Evolutionary conservation across 53 echinoderm and acorn worm genomes (phyloP), one percentile per base, ranked within the genome.

Genomic region (Actinopyga echinites): DNA sequence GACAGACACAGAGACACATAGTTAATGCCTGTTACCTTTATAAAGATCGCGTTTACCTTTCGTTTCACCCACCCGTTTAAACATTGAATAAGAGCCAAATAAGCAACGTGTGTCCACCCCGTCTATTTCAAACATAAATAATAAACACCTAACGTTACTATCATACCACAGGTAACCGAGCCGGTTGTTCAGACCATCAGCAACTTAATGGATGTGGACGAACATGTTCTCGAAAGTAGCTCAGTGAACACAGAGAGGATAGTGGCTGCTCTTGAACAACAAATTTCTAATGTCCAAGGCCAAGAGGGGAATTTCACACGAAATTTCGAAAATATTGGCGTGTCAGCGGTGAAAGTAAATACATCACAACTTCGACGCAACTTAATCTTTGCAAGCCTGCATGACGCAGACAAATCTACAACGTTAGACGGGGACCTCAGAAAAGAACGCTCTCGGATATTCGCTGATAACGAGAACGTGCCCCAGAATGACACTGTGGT

Each of bases 221-320:
- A 56, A 77, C 30, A 77, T 26, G 54, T 56, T 20, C 8, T 77
- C 9, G 30, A 53, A 32, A 54, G 29, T 13, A 19, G 56, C 20
- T 5, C 23, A 29, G 6, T 30, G 29, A 55, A 56, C 2, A 25
- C 77, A 20, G 56, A 55, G 12, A 29, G 31, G 29, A 30, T 77
- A 13, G 9, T 77, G 17, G 77, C 55, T 4, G 77, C 77, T n/a
- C 26, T 77, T 3, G 77, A 77, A 33, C 55, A 77, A 31, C 77
- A 77, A 17, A 77, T 77, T 10, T 77, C 77, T 5, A 56, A 56
- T 21, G 13, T 77, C 2, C 77, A 77, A 31, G 30, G 28, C 5
- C 3, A 25, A 20, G 56, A 77, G 1, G 77, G 33, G 30, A 56
- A 77, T 8, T 77, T 55, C 77, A 77, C 28, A 8, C 30, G 15